Evolutionary conservation across 1,140 invertebrate genomes (phyloP), one percentile per base, ranked within the genome.

Genomic region (Chrysoperla carnea): DNA sequence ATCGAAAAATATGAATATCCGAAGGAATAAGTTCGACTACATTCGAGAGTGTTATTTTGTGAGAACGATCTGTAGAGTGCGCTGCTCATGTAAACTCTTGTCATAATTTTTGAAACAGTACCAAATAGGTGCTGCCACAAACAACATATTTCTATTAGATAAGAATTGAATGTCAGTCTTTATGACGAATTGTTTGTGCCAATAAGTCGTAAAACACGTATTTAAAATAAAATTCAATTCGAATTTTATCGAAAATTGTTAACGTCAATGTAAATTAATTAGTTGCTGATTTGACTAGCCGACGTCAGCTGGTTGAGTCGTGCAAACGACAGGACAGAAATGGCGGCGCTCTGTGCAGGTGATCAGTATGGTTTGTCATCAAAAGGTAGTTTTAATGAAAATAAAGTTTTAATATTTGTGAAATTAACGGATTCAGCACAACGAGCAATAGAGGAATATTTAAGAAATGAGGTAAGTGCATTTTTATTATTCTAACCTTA

Each of bases 341-440:
- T 90, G 86, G 85, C 86, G 78, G 77, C 82, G 75, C 81, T 91
- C 73, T 79, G 81, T 73, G 81, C 87, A 79, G 86, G 86, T 75
- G 77, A 81, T 72, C 81, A 89, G 73, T 92, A 91, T 84, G 84
- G 84, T 71, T 83, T 91, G 73, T 86, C 84, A 70, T 87, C 87
- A 62, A 81, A 84, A 64, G 75, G 72, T 68, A 75, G 75, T 75
- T 78, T 77, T 70, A 75, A 79, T 71, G 79, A 80, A 69, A 78
- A 78, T 68, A 91, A 89, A 72, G 79, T 84, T 59, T 75, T 90
- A 61, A 77, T 92, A 64, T 89, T 89, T 70, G 84, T 92, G 59
- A 93, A 91, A 76, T 73, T 92, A 58, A 93, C 88, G 54, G 89
- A 93, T 76, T 91, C 89, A 46, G 84, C 87, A 50, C 71, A 81